Conservation (phyloP, 2,113 vertebrate species). For the Laterallus jamaicensis region DNA sequence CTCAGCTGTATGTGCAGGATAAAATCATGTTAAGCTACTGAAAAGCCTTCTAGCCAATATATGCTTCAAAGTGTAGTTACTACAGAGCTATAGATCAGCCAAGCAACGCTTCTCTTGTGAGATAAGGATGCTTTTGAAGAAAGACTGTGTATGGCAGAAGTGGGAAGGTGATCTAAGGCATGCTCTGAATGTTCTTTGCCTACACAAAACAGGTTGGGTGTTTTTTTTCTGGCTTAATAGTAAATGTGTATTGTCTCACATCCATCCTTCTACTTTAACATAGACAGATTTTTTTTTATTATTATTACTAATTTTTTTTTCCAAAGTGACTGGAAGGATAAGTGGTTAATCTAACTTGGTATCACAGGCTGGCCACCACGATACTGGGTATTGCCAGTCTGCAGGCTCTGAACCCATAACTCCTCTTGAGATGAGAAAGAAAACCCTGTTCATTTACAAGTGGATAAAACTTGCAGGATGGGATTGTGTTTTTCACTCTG, state of each 20-base stretch:
- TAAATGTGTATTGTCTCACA: background rate
- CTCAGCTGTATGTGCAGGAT: background rate
- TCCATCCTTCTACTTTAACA: background rate
- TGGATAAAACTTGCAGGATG: background rate
- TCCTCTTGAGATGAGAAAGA: background rate
- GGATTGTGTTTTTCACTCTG: background rate
- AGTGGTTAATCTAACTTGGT: background rate
- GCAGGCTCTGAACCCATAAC: background rate
- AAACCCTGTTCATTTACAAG: background rate
- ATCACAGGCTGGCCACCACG: accelerated
- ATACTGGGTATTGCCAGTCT: background rate
- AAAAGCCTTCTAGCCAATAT: background rate
- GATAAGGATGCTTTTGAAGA: background rate
- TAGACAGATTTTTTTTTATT: background rate
- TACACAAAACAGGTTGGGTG: background rate
- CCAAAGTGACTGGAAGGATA: background rate
- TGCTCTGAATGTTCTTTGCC: background rate
- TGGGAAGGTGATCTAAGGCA: background rate
- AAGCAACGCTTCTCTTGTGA: background rate
- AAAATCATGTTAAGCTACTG: background rate
- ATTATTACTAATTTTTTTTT: background rate
- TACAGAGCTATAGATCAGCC: background rate
- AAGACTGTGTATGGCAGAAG: background rate
- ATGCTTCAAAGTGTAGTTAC: background rate
- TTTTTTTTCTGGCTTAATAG: background rate